phyloP scores from a whole-genome alignment of 2,888 invertebrate species.

The Abscondita cerata region DNA sequence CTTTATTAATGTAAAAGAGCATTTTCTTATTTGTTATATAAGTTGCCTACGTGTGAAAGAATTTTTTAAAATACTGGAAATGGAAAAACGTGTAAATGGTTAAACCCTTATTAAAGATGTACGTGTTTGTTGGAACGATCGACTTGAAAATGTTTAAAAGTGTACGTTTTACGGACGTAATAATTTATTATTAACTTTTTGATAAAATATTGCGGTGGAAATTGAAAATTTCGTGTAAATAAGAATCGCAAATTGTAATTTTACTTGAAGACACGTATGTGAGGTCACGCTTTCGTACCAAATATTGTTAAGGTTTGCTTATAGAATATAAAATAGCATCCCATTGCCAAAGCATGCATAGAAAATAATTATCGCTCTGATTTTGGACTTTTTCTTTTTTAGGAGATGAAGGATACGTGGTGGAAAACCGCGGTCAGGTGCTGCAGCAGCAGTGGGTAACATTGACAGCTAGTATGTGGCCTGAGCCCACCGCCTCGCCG shows the following conservation, averaged over 20 bases:
- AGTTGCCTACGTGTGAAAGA: too few species aligned
- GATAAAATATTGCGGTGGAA: too few species aligned
- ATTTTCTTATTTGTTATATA: too few species aligned
- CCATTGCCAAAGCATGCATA: not conserved
- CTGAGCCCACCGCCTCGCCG: slow-evolving; percentile 55
- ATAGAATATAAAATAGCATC: not conserved
- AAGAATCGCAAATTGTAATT: slow-evolving; percentile 7
- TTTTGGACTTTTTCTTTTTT: slow-evolving; percentile 20
- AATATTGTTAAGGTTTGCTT: slow-evolving; percentile 11
- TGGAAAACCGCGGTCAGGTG: slow-evolving; percentile 50
- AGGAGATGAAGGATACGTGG: slow-evolving; percentile 53
- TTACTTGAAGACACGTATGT: not conserved
- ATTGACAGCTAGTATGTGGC: slow-evolving; percentile 63
- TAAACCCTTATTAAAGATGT: slow-evolving; percentile 2
- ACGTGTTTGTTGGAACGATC: not conserved
- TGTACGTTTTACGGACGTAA: not conserved
- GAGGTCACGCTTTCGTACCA: slow-evolving; percentile 12
- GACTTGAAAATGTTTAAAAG: not conserved
- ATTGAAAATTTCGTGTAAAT: not conserved
- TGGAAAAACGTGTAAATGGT: not conserved
- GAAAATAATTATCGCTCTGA: not conserved
- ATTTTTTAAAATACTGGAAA: not conserved
- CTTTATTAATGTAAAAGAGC: too few species aligned
- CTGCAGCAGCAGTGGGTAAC: slow-evolving; percentile 63
- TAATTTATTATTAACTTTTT: too few species aligned